phyloP scores from a whole-genome alignment of 2,797 vertebrate genomes.

The Poeciliopsis infans region DNA sequence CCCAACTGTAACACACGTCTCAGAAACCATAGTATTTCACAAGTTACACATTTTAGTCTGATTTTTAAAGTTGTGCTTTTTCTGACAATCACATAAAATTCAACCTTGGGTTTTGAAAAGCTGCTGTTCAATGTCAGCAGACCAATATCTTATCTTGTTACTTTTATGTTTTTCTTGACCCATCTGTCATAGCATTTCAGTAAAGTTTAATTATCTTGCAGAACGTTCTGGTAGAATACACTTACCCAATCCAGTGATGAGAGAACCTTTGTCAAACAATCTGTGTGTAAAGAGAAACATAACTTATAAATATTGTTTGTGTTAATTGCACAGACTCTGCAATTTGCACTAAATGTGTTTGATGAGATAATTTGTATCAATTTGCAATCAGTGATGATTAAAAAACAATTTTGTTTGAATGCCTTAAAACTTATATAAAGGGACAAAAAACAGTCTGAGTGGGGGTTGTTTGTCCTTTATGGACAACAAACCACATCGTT shows the following conservation, averaged over 20 bases:
- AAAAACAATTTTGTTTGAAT: constrained; percentile 1
- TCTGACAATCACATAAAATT: background rate
- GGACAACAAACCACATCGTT: background rate
- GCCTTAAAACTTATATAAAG: background rate
- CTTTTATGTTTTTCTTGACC: background rate
- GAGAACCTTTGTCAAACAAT: constrained; percentile 4
- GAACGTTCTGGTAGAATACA: background rate
- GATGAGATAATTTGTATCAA: constrained; percentile 3
- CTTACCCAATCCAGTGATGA: background rate
- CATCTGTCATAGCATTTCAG: background rate
- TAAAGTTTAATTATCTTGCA: background rate
- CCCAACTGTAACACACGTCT: background rate
- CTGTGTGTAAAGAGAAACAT: background rate
- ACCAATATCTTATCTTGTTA: background rate
- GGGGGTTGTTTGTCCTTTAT: background rate
- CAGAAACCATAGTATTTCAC: background rate
- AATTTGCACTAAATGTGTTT: background rate
- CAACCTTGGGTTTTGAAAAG: background rate
- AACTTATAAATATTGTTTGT: background rate
- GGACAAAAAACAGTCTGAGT: background rate
- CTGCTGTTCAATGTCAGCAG: background rate
- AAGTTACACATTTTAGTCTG: background rate
- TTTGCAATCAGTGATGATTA: constrained; percentile 12
- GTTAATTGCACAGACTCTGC: background rate
- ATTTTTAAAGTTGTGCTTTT: background rate